These are phyloP conservation scores for Brachionus asplanchnoidis DNA, from an alignment of 1,140 invertebrate genomes.

Conservation along the genomic window DNA sequence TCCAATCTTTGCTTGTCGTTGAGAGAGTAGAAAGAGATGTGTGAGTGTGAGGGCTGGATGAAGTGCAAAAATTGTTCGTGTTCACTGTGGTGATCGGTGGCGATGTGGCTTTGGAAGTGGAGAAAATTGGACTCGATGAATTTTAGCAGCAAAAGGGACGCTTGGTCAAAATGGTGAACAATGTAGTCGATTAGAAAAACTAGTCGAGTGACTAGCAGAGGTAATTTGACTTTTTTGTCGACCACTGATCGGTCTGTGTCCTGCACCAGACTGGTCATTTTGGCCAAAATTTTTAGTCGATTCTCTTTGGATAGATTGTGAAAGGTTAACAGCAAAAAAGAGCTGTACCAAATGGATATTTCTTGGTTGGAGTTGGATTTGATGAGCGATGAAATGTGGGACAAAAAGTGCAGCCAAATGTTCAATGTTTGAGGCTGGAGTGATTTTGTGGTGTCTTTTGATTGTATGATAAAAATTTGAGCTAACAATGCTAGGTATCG, in stretches of 20 bases:
- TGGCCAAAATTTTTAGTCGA: not conserved
- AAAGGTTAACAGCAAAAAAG: not conserved
- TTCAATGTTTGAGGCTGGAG: not conserved
- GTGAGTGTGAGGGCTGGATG: not conserved
- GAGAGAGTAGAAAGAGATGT: not conserved
- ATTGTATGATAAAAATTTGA: not conserved
- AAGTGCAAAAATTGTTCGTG: not conserved
- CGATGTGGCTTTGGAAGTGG: not conserved
- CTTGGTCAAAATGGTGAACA: not conserved
- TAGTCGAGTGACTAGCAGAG: not conserved
- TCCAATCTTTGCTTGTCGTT: not conserved
- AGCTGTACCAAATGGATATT: not conserved
- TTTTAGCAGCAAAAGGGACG: not conserved
- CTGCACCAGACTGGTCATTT: not conserved
- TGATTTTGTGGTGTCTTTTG: not conserved
- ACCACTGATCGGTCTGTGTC: not conserved
- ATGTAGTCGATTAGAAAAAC: not conserved
- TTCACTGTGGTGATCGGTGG: not conserved
- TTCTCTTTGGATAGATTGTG: not conserved
- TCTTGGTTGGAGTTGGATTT: not conserved
- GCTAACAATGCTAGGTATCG: not conserved
- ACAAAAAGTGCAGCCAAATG: not conserved
- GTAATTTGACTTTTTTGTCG: not conserved
- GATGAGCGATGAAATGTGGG: not conserved
- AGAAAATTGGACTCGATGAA: not conserved